Conservation (phyloP, 1,140 invertebrate species). For the Dolichoris vasculosae region DNA sequence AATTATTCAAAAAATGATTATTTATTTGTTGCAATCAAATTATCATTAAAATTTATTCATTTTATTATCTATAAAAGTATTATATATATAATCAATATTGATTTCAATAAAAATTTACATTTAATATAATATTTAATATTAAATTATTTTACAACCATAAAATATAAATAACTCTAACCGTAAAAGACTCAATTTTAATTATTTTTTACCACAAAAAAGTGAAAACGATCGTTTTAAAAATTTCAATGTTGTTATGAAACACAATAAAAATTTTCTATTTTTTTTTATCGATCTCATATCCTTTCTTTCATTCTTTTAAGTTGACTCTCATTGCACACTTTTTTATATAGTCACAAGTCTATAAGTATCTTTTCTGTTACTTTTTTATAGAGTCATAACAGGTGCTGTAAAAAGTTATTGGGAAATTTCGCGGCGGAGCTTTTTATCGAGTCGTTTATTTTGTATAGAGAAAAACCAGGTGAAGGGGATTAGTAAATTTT, state of each 20-base stretch:
- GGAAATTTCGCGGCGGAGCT: neutral
- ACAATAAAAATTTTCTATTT: neutral
- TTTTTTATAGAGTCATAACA: slow-evolving; percentile 24
- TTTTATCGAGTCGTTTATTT: neutral
- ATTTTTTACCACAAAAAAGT: neutral
- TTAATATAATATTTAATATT: too few species aligned
- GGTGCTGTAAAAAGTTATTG: slow-evolving; percentile 28
- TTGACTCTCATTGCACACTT: neutral
- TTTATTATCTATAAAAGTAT: too few species aligned
- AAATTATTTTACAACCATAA: too few species aligned
- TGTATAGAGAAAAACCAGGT: neutral
- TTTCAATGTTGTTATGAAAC: neutral
- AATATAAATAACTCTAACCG: too few species aligned
- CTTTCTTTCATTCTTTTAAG: neutral
- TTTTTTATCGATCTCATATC: neutral
- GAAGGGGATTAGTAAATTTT: neutral
- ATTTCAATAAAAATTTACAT: too few species aligned
- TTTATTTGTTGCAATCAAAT: too few species aligned
- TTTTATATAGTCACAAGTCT: slow-evolving; percentile 9
- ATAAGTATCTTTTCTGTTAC: slow-evolving; percentile 21
- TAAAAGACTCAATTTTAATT: neutral
- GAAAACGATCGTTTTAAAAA: neutral
- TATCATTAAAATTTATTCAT: too few species aligned
- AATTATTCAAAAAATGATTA: too few species aligned
- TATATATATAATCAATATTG: too few species aligned